Conservation (phyloP, 2,113 vertebrate species). For the Leucopternis melanops region DNA sequence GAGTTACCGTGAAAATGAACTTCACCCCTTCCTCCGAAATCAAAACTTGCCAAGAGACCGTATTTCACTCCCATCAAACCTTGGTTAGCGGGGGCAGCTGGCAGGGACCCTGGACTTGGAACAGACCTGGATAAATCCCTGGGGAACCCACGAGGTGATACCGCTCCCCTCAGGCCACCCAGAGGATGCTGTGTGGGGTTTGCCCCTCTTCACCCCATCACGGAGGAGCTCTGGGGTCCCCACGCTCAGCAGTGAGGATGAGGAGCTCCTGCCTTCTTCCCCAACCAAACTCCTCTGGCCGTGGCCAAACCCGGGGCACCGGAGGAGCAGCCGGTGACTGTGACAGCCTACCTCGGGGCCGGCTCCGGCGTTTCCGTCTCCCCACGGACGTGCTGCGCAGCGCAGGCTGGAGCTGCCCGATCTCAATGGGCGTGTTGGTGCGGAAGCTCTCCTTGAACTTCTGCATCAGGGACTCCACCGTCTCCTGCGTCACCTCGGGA, state of each 20-base stretch:
- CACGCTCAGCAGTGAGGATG: accelerated
- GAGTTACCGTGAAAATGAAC: not conserved
- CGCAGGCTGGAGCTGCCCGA: slow-evolving; percentile 87
- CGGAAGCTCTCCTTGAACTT: slow-evolving; percentile 97
- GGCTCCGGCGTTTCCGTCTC: slow-evolving; percentile 81
- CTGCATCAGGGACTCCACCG: slow-evolving; percentile 94
- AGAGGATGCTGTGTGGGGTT: not conserved
- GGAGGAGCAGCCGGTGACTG: not conserved
- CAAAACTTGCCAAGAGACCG: not conserved
- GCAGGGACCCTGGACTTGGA: not conserved
- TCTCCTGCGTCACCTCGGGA: slow-evolving; percentile 83
- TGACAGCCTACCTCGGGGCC: slow-evolving; percentile 79
- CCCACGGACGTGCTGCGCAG: slow-evolving; percentile 81
- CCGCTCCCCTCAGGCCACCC: not conserved
- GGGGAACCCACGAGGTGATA: accelerated
- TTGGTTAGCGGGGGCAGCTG: not conserved
- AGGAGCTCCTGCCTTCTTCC: not conserved
- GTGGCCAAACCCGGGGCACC: accelerated
- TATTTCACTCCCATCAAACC: not conserved
- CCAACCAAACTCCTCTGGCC: not conserved
- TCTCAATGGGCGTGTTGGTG: slow-evolving; percentile 87
- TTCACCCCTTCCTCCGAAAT: not conserved
- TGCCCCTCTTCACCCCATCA: not conserved
- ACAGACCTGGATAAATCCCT: not conserved
- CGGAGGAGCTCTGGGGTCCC: not conserved